Evolutionary conservation across 2,113 vertebrate species (phyloP).

Genomic region (Oncorhynchus gorbuscha): DNA sequence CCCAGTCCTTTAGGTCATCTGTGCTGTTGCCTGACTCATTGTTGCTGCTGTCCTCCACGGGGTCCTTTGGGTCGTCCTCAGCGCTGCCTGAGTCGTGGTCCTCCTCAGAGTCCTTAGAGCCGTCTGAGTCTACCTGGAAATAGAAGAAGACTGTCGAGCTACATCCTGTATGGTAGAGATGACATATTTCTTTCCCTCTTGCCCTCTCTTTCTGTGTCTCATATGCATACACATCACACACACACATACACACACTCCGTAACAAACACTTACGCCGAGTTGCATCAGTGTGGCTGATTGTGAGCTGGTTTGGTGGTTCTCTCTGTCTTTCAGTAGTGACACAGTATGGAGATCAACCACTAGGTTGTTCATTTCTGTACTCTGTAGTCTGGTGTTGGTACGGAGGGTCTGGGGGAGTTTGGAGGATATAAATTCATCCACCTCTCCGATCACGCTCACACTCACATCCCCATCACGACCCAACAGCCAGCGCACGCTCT

Average conservation of each 20-base stretch:
- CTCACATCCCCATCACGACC: conserved; percentile 75
- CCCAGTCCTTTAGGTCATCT: conserved; percentile 50
- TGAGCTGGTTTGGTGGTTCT: conserved; percentile 38
- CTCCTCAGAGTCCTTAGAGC: conserved; percentile 45
- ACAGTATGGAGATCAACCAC: conserved; percentile 55
- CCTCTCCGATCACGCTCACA: conserved; percentile 70
- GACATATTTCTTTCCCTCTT: background rate
- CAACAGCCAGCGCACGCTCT: conserved; percentile 74
- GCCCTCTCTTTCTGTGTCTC: background rate
- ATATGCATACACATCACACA: conserved; percentile 9
- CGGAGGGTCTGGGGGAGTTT: conserved; percentile 63
- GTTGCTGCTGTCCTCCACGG: conserved; percentile 49
- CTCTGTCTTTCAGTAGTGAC: conserved; percentile 47
- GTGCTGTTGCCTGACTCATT: conserved; percentile 54
- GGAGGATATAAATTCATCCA: conserved; percentile 64
- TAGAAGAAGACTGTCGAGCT: background rate
- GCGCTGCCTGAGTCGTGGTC: conserved; percentile 51
- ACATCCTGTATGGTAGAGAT: background rate
- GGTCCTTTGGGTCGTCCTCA: conserved; percentile 49
- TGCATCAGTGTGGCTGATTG: conserved; percentile 58
- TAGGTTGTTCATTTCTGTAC: conserved; percentile 24
- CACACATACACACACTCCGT: background rate
- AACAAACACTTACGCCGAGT: conserved; percentile 42
- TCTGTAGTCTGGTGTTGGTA: conserved; percentile 52
- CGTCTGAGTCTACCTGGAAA: conserved; percentile 34